Percentiles rank a stretch among this genome's conserved stretches.
phyloP scores from a whole-genome alignment of 2,797 vertebrate genomes.

The Malurus splendens region DNA sequence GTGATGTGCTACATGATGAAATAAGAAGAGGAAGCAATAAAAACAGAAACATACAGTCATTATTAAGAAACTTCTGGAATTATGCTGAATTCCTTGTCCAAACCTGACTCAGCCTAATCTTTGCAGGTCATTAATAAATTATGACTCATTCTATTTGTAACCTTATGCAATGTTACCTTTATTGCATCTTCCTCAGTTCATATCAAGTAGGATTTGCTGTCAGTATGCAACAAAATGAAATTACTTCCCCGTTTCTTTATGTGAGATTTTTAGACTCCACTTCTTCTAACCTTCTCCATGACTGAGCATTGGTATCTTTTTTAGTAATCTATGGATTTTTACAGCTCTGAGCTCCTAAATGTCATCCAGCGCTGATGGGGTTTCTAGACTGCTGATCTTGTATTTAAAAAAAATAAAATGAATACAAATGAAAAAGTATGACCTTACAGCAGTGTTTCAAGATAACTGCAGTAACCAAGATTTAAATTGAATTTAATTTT shows the following conservation, averaged over 20 bases:
- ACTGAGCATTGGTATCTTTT: not conserved
- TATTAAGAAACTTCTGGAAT: not conserved
- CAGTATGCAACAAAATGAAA: not conserved
- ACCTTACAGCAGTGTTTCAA: not conserved
- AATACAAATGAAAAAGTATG: not conserved
- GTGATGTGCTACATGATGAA: not conserved
- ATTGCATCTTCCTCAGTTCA: not conserved
- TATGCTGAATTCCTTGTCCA: not conserved
- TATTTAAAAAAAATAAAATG: not conserved
- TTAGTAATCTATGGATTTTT: not conserved
- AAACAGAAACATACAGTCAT: not conserved
- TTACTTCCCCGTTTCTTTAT: not conserved
- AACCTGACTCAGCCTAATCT: conserved; percentile 5
- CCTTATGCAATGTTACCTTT: not conserved
- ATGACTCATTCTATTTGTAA: conserved; percentile 39
- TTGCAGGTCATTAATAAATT: conserved; percentile 58
- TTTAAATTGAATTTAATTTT: not conserved
- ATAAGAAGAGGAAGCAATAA: not conserved
- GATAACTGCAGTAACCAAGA: not conserved
- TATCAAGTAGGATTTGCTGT: not conserved
- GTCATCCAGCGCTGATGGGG: not conserved
- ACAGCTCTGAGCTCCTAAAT: not conserved
- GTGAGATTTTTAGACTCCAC: not conserved
- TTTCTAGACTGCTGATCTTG: not conserved
- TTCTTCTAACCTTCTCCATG: not conserved